Base-by-base conservation (phyloP, 2,113 vertebrate genomes). In the Lagopus leucura region DNA sequence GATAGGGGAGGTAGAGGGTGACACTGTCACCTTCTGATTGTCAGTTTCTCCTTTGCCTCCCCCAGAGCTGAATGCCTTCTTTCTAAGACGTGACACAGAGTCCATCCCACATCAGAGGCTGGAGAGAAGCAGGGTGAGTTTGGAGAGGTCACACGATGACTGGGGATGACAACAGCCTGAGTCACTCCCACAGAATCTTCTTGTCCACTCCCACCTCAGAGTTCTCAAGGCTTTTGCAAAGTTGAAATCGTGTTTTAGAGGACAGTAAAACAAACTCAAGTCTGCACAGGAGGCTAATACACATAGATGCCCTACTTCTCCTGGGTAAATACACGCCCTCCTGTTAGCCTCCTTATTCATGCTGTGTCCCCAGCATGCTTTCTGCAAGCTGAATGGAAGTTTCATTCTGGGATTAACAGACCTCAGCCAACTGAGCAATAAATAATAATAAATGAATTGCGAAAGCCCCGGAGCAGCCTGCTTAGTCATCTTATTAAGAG, bases 401-500 rank as follows among this genome's bases (percentile, higher is more conserved):
- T 72, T 90, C 88, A 81, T 91, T 81, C 76, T 90, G 88, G 61
- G 90, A 86, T 69, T 57, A 78, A 78, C 47, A 91, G 65, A 81
- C 69, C 65, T 81, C 82, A 92, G 85, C 72, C 92, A 94, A 88
- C 69, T 75, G 73, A 87, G 76, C 82, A 97, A 96, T 90, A 96
- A 96, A 96, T 92, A 96, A 90, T 71, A 93, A 92, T 63, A 96
- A 94, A 94, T 88, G 92, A 71, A 86, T 82, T 72, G 66, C 70
- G 74, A 86, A 88, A 83, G 69, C 69, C 70, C 72, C 38, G 48
- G 19, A 96, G 82, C 76, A 86, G 80, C 72, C 69, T 95, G 83
- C 81, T 94, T 94, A 97, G 93, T 97, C 94, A 96, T 92, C 90
- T 90, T 96, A 92, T 93, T 80, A 94, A 95, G 82, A 73, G 91